Evolutionary conservation across 2,113 vertebrate species (phyloP).

Genomic region (Colius striatus): DNA sequence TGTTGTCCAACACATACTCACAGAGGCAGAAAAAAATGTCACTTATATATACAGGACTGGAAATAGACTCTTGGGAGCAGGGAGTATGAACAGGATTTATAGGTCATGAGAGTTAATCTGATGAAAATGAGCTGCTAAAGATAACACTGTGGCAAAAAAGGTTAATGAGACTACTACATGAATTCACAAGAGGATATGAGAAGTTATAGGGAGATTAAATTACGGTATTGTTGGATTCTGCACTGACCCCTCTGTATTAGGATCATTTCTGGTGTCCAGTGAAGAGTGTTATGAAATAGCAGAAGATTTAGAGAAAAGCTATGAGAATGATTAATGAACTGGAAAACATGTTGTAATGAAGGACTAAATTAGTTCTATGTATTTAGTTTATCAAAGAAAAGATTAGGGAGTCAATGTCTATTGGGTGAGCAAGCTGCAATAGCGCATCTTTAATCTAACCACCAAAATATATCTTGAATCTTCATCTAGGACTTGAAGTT

Average conservation of each 20-base stretch:
- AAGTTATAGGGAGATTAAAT: conserved; percentile 40
- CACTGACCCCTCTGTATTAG: conserved; percentile 9
- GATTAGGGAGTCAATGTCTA: neutral
- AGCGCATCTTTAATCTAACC: neutral
- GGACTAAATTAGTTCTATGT: neutral
- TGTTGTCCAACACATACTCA: neutral
- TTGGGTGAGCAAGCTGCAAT: neutral
- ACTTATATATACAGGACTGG: neutral
- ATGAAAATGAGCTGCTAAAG: conserved; percentile 65
- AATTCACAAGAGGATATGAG: conserved; percentile 28
- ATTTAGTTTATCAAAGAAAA: conserved; percentile 14
- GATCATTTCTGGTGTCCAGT: conserved; percentile 11
- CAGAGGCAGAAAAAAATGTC: neutral
- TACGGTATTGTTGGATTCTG: conserved; percentile 19
- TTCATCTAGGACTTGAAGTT: neutral
- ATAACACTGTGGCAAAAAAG: conserved; percentile 56
- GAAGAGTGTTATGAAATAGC: neutral
- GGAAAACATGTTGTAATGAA: neutral
- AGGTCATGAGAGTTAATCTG: conserved; percentile 38
- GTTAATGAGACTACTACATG: conserved; percentile 55
- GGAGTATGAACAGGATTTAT: neutral
- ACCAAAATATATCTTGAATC: neutral
- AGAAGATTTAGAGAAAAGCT: conserved; percentile 8
- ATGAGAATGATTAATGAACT: conserved; percentile 15
- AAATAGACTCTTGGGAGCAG: neutral